Percentiles rank a stretch among this genome's conserved stretches.
These are phyloP conservation scores for Molorchus minor DNA, from an alignment of 2,888 invertebrate species.

Conservation along the genomic window DNA sequence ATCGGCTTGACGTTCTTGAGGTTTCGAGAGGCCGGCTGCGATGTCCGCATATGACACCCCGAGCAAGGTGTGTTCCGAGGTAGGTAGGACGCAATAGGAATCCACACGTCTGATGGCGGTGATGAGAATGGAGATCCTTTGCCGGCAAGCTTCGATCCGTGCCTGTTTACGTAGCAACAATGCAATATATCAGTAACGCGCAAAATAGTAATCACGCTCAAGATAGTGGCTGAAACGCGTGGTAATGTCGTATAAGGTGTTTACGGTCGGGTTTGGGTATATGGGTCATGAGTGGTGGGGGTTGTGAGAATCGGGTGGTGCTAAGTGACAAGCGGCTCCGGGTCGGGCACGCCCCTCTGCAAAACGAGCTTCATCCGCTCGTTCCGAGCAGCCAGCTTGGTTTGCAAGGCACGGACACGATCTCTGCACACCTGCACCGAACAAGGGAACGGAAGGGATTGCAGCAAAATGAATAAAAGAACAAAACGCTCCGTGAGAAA, in stretches of 20 bases:
- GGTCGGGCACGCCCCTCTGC: conserved; percentile 87
- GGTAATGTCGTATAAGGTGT: conserved; percentile 44
- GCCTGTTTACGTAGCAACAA: conserved; percentile 54
- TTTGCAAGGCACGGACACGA: conserved; percentile 84
- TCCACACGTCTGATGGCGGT: conserved; percentile 79
- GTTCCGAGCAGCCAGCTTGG: conserved; percentile 86
- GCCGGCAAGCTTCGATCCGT: conserved; percentile 71
- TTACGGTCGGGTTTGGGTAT: conserved; percentile 36
- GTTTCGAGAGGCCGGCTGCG: conserved; percentile 68
- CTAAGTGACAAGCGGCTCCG: conserved; percentile 77
- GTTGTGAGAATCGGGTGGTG: conserved; percentile 46
- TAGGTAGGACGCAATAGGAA: conserved; percentile 72
- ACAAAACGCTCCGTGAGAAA: conserved; percentile 59
- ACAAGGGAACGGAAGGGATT: conserved; percentile 50
- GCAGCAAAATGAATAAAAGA: conserved; percentile 64
- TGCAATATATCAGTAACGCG: conserved; percentile 55
- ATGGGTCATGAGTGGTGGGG: conserved; percentile 35
- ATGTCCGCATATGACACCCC: conserved; percentile 74
- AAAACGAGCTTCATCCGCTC: conserved; percentile 88
- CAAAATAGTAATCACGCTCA: conserved; percentile 48
- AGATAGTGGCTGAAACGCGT: conserved; percentile 62
- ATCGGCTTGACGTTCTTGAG: conserved; percentile 49
- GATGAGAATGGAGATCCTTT: conserved; percentile 77
- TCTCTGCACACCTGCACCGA: conserved; percentile 82
- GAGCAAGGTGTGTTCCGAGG: conserved; percentile 64